These are phyloP conservation scores for Chaenocephalus aceratus DNA, from an alignment of 2,113 vertebrate species.

Conservation along the genomic window DNA sequence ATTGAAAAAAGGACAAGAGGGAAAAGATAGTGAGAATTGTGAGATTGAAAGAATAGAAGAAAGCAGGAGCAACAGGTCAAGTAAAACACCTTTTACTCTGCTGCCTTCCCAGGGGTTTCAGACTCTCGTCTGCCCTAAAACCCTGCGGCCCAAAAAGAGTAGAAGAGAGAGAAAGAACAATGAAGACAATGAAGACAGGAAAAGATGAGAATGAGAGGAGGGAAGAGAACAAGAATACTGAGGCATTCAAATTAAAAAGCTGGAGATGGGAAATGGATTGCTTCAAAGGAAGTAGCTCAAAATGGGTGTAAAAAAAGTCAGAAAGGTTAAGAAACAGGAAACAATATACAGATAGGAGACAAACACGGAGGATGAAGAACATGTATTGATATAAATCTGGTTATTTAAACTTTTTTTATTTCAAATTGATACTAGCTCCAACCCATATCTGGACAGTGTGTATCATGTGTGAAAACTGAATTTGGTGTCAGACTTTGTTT, in stretches of 20 bases:
- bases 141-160: not conserved
- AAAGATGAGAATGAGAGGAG: not conserved
- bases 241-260: constrained; percentile 27
- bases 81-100: too few species aligned
- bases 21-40: not conserved
- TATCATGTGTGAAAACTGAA: not conserved
- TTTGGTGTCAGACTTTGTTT: not conserved
- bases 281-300: constrained; percentile 19
- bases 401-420: not conserved
- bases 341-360: not conserved
- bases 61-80: not conserved
- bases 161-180: not conserved
- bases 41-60: not conserved
- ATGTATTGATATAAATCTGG: not conserved
- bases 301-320: constrained; percentile 3
- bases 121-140: not conserved
- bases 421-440: too few species aligned
- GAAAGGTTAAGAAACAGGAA: not conserved
- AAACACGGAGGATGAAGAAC: not conserved
- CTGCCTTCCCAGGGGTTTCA: too few species aligned
- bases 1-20: not conserved
- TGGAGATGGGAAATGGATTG: constrained; percentile 7
- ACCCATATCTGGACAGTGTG: not conserved
- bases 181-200: not conserved
- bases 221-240: not conserved